Evolutionary conservation across 1,140 invertebrate species (phyloP), one percentile per base, ranked within the genome.

Genomic region (Pissodes strobi): DNA sequence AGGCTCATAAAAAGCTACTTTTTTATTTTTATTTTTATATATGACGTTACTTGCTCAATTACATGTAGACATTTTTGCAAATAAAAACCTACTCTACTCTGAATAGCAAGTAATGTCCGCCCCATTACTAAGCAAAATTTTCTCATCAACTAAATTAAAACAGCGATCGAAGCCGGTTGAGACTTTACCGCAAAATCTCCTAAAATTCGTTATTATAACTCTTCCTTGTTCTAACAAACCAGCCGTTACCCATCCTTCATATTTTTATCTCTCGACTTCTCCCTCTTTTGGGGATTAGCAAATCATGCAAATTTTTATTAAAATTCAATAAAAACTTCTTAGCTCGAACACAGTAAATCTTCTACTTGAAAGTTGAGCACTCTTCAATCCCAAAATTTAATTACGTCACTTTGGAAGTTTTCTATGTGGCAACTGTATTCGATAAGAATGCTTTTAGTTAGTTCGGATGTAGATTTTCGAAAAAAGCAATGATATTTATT

Each of bases 261-360:
- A 71, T 74, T 71, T 72, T 72, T 72, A 53, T 67, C 66, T 66
- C 64, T 23, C 46, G 56, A 51, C 63, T 30, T 58, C 46, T 65
- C 39, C 55, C 37, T 64, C 41, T 57, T 59, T 60, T 25, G 46
- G 64, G 71, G 74, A 76, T 77, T 76, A 75, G 74, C 72, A 76
- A 76, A 77, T 76, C 74, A 74, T 77, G 75, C 74, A 76, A 77
- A 77, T 77, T 75, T 74, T 72, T 76, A 74, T 76, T 75, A 74
- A 74, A 74, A 72, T 70, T 71, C 66, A 63, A 70, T 70, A 66
- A 67, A 70, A 75, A 76, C 72, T 61, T 76, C 72, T 72, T 57
- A 67, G 70, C 69, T 68, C 51, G 52, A 64, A 63, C 57, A 57
- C 55, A 45, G 45, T 63, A 63, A 61, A 48, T 67, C 65, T 45